Evolutionary conservation across 2,888 invertebrate genomes (phyloP).

Genomic region (Ochropleura leucogaster): DNA sequence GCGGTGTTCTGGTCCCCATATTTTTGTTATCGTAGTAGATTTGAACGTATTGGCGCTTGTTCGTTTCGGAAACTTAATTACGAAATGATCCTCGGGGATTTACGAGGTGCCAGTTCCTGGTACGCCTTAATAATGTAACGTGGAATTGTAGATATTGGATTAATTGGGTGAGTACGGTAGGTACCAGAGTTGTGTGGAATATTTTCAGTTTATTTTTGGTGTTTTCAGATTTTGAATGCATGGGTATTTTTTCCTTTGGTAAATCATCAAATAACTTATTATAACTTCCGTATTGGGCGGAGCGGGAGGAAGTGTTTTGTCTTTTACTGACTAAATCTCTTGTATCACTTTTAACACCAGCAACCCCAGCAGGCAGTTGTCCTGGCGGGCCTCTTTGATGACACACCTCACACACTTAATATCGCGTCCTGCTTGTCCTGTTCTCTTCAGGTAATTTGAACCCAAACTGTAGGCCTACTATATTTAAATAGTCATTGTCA

Average conservation of each 20-base stretch:
- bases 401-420: too few relatives aligned
- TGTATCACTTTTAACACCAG: too few relatives aligned
- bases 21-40: conserved; percentile 60
- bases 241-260: too few relatives aligned
- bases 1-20: conserved; percentile 59
- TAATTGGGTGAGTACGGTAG: conserved; percentile 29
- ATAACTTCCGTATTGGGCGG: too few relatives aligned
- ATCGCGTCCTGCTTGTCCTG: neutral
- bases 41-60: conserved; percentile 46
- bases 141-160: conserved; percentile 54
- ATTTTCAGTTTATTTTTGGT: too few relatives aligned
- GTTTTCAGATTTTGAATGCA: too few relatives aligned
- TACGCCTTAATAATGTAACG: conserved; percentile 61
- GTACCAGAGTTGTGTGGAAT: too few relatives aligned
- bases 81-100: conserved; percentile 67
- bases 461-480: neutral
- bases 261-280: too few relatives aligned
- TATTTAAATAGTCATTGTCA: neutral
- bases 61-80: conserved; percentile 68
- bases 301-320: too few relatives aligned
- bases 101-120: conserved; percentile 54
- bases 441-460: neutral
- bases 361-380: too few relatives aligned
- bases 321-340: too few relatives aligned
- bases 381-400: too few relatives aligned